Evolutionary conservation across 2,113 vertebrate species (phyloP), one percentile per base, ranked within the genome.

Genomic region (Myxocyprinus asiaticus): DNA sequence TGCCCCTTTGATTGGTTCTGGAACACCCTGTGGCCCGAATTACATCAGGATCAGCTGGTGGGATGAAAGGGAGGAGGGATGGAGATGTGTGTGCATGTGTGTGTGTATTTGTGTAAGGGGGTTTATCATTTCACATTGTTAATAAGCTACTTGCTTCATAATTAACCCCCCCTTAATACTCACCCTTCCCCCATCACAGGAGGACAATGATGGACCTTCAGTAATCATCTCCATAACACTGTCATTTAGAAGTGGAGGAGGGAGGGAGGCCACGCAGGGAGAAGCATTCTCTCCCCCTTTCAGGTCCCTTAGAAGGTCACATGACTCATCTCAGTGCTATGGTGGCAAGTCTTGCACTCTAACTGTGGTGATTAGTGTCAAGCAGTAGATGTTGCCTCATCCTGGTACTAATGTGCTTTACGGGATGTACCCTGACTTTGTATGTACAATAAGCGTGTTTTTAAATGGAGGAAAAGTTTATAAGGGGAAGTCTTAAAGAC

Each of bases 1-100:
- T 81, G 79, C 66, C 63, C 69, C 76, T n/a, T 50, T 65, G 63
- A 62, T 67, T 73, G 64, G 47, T 73, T 17, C 76, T 22, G 12
- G 47, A 67, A 86, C 85, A 71, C 76, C 84, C 83, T 68, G 67
- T 4, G 9, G 78, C 4, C 67, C 78, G 68, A 85, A 85, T 83
- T 83, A 70, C 12, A 81, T 85, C 85, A 61, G 15, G 82, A 88
- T 88, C 86, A 88, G 86, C 88, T 89, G 86, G 71, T 76, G 62
- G 58, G 50, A 67, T 72, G 55, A 63, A 65, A 42, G 45, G 48
- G 12, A 68, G 42, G 66, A 15, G 79, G 73, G n/a, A 4, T 50
- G 72, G 10, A 47, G 48, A 80, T 58, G 67, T 56, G 47, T 48
- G 55, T 15, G 51, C 44, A n/a, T 56, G 33, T 79, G 44, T 42